Evolutionary conservation across 2,888 invertebrate species (phyloP), one percentile per base, ranked within the genome.

Genomic region (Lissonota sp.): DNA sequence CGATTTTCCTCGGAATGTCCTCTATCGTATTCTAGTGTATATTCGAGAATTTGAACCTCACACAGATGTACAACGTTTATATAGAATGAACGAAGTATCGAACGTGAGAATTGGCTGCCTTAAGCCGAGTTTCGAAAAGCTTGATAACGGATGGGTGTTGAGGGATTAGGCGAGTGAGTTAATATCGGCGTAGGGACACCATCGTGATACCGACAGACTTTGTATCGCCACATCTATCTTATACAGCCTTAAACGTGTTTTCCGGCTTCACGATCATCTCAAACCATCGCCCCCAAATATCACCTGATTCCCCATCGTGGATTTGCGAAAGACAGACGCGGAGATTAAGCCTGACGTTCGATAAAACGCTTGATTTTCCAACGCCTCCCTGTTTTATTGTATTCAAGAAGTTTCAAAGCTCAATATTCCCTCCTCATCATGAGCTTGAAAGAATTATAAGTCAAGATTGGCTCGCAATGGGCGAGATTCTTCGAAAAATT

Each of bases 41-140:
- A 26, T 26, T 26, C 26, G 26, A 26, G 26, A 26, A 26, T 26
- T 26, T 26, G 26, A 26, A 26, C 26, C 3, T 3, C 26, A 26
- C 26, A 26, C 26, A 26, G 26, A 62, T 63, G 40, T 67, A 69
- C 60, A 46, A 53, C 57, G 44, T 44, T 63, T 55, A 60, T 66
- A 37, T 37, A 57, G 58, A 66, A 67, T 67, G 26, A 57, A 12
- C 37, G 39, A 64, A 53, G 60, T 51, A 58, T 60, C 75, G 67
- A 75, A 67, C 60, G 67, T 60, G 67, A 67, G 67, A 78, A 72
- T 78, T 60, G 64, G 42, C 58, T 72, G 66, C 42, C 62, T 67
- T 78, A 82, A 78, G 74, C 74, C 74, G 71, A 82, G 75, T 78
- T 78, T 78, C 71, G 8, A 71, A 82, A 26, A 75, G 62, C 62